phyloP scores from a whole-genome alignment of 2,113 vertebrate species.

The Paratilapia polleni region DNA sequence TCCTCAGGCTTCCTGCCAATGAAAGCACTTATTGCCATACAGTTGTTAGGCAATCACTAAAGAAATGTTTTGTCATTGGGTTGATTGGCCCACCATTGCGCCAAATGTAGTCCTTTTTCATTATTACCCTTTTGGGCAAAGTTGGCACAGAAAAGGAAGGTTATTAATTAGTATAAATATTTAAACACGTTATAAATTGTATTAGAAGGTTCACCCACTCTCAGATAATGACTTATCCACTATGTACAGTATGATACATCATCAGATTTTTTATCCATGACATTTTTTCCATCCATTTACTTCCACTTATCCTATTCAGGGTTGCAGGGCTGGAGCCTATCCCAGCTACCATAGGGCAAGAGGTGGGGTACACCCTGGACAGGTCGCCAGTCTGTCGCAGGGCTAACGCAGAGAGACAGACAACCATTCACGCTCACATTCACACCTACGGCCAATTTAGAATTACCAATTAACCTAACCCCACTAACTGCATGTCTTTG shows the following conservation, averaged over 20 bases:
- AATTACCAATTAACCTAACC: too few species aligned
- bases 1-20: constrained; percentile 33
- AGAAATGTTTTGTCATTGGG: background rate
- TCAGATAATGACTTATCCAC: background rate
- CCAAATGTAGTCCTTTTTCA: background rate
- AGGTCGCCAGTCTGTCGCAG: too few species aligned
- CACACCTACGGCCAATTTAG: too few species aligned
- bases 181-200: background rate
- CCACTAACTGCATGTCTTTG: too few species aligned
- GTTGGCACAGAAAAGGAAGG: background rate
- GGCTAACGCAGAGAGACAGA: too few species aligned
- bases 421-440: too few species aligned
- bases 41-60: constrained; percentile 47
- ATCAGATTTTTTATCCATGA: background rate
- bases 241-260: background rate
- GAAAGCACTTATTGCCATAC: constrained; percentile 36
- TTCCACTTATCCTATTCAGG: too few species aligned
- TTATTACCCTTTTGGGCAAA: background rate
- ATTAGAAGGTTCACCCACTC: background rate
- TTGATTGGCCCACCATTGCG: background rate
- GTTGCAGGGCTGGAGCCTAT: too few species aligned
- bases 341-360: too few species aligned
- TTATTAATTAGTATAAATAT: background rate
- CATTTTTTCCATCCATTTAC: too few species aligned
- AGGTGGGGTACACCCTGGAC: too few species aligned